phyloP scores from a whole-genome alignment of 2,797 vertebrate genomes.

The Accipiter badius region DNA sequence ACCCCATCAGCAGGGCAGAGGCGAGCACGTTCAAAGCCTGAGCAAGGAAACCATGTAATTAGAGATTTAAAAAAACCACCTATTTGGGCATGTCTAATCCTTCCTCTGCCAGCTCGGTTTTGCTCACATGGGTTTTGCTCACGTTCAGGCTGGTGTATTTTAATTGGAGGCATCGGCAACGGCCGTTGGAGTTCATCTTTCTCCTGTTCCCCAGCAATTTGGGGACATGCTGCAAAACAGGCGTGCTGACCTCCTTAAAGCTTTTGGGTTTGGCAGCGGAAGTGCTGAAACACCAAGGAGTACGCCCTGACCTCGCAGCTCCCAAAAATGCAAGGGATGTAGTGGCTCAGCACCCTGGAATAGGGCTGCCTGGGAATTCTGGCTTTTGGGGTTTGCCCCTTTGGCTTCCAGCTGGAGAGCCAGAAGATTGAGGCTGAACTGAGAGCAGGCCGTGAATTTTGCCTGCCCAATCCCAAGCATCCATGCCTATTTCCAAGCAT shows the following conservation, averaged over 20 bases:
- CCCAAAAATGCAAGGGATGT: background rate
- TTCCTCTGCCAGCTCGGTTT: background rate
- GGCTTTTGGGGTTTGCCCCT: background rate
- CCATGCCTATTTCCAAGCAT: background rate
- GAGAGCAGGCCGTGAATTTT: background rate
- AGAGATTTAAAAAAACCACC: background rate
- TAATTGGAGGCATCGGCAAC: background rate
- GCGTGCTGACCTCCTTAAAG: background rate
- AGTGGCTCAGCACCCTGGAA: background rate
- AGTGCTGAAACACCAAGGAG: background rate
- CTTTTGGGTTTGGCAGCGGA: background rate
- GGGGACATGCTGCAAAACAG: background rate
- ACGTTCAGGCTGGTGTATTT: background rate
- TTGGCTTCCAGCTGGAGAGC: background rate
- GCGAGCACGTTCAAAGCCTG: background rate
- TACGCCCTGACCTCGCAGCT: accelerated
- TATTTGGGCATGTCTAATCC: background rate
- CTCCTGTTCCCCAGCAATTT: background rate
- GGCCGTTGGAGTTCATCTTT: background rate
- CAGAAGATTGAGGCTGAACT: accelerated
- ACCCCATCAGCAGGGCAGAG: background rate
- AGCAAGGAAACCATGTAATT: background rate
- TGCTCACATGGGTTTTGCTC: background rate
- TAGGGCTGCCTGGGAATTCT: background rate
- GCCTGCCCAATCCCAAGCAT: background rate